Conservation (phyloP, 2,797 vertebrate genomes). For the Manis javanica region DNA sequence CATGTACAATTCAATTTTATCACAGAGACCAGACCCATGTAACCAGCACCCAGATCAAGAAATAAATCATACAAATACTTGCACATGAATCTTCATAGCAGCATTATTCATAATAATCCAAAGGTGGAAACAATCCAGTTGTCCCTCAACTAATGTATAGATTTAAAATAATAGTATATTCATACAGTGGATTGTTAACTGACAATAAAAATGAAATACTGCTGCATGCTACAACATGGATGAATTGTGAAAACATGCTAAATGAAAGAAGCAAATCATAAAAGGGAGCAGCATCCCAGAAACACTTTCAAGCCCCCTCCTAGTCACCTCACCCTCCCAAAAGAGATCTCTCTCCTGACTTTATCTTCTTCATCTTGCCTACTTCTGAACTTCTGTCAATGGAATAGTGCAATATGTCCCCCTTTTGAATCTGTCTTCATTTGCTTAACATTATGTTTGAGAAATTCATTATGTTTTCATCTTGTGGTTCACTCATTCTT, state of each 20-base stretch:
- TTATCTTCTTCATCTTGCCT: not conserved
- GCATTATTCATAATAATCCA: not conserved
- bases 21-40: not conserved
- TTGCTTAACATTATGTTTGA: not conserved
- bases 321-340: not conserved
- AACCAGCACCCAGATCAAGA: not conserved
- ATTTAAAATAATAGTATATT: not conserved
- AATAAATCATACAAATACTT: not conserved
- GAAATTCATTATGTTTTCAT: not conserved
- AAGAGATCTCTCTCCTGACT: not conserved
- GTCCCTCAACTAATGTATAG: not conserved
- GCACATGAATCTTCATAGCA: not conserved
- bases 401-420: not conserved
- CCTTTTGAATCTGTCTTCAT: not conserved
- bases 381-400: not conserved
- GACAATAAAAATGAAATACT: not conserved
- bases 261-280: not conserved
- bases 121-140: not conserved
- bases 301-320: not conserved
- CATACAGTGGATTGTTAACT: not conserved
- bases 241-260: not conserved
- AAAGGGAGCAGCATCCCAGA: not conserved
- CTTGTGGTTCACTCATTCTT: not conserved
- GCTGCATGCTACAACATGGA: not conserved
- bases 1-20: not conserved